These are phyloP conservation scores for Notarius lentiginosus DNA, from an alignment of 2,113 vertebrate genomes.

Conservation along the genomic window DNA sequence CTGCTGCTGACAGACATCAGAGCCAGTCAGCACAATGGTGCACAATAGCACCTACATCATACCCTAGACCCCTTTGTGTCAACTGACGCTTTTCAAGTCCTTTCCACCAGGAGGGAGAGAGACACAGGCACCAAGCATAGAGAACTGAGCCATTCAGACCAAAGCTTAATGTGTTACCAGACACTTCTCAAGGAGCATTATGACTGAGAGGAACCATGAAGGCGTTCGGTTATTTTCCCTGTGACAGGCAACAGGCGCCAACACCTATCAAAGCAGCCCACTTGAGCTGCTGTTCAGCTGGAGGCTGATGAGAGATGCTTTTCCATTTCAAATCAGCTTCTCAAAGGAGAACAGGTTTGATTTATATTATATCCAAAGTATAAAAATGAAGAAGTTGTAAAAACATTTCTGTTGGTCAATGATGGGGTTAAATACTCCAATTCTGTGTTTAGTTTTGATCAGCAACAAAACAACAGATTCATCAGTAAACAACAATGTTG, in stretches of 20 bases:
- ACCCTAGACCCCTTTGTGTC: conserved; percentile 22
- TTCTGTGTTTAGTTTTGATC: background rate
- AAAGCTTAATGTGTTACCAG: conserved; percentile 38
- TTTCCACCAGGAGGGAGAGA: conserved; percentile 13
- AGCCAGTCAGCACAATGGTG: conserved; percentile 1
- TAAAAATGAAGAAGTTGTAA: background rate
- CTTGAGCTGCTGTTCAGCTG: conserved; percentile 9
- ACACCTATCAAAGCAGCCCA: conserved; percentile 26
- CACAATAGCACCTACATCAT: conserved; percentile 29
- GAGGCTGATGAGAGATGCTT: background rate
- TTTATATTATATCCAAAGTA: background rate
- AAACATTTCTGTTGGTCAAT: background rate
- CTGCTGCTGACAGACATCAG: conserved; percentile 37
- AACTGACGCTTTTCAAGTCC: conserved; percentile 10
- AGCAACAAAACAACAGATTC: background rate
- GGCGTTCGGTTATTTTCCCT: conserved; percentile 10
- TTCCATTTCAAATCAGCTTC: background rate
- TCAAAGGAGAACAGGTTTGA: background rate
- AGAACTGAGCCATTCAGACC: conserved; percentile 22
- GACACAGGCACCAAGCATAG: background rate
- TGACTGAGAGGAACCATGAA: conserved; percentile 14
- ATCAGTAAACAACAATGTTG: background rate
- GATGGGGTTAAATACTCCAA: background rate
- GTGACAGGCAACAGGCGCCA: conserved; percentile 26
- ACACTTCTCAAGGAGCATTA: conserved; percentile 22